Evolutionary conservation across 2,113 vertebrate genomes (phyloP).

Genomic region (Fregetta grallaria): DNA sequence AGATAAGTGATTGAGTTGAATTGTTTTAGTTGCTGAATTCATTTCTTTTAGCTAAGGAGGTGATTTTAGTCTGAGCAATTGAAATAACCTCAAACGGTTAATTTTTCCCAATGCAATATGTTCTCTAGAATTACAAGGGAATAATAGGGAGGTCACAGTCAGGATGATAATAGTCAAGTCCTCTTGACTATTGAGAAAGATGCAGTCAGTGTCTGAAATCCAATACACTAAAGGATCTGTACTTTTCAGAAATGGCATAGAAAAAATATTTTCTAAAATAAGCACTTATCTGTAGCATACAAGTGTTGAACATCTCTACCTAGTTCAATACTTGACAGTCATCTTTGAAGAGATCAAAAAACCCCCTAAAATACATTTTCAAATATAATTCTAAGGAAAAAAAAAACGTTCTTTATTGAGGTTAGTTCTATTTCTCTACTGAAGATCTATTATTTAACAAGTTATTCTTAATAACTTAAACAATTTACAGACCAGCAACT

Average conservation of each 20-base stretch:
- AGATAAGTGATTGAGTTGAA: background rate
- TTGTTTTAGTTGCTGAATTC: background rate
- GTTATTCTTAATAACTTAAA: background rate
- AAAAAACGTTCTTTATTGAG: background rate
- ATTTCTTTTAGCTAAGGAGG: background rate
- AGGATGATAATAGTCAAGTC: background rate
- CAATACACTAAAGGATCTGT: background rate
- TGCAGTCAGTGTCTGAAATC: background rate
- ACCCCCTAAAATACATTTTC: background rate
- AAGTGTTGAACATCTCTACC: background rate
- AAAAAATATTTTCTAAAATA: background rate
- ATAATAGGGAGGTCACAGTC: background rate
- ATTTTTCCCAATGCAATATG: background rate
- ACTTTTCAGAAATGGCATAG: background rate
- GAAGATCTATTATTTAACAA: background rate
- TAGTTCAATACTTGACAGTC: background rate
- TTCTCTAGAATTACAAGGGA: slow-evolving; percentile 22
- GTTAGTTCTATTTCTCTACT: background rate
- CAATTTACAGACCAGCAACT: background rate
- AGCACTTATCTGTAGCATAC: background rate
- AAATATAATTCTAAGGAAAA: background rate
- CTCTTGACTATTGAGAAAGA: background rate
- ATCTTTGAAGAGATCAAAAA: background rate
- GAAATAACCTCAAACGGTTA: slow-evolving; percentile 2
- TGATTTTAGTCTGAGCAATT: background rate